Evolutionary conservation across 1,140 invertebrate species (phyloP), one percentile per base, ranked within the genome.

Genomic region (Nylanderia fulva): DNA sequence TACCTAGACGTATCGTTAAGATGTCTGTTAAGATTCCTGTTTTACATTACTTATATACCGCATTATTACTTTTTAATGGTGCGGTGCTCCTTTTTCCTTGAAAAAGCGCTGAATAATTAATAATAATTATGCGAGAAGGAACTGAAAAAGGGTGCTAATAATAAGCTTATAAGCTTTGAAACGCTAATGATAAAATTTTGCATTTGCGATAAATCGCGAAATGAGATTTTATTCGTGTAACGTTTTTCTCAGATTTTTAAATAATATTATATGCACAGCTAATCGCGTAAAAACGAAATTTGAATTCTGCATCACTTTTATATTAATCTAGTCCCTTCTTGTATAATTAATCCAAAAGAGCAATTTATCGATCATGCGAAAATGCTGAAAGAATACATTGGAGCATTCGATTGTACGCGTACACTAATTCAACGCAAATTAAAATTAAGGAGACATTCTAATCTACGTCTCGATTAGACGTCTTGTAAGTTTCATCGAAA

Each of bases 401-500:
- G 54, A 24, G 18, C 21, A 18, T 39, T 7, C 45, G 11, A 6
- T 74, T 27, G 29, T 74, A 56, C 33, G 33, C 11, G 18, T 24
- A 9, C 29, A 11, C 27, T 27, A 61, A 33, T 27, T 27, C 27
- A 75, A 61, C 21, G 36, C 21, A 36, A 75, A 24, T 6, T 60
- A 60, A 61, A 60, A 58, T 58, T 24, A 74, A 58, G 6, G 29
- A 39, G 9, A 75, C 54, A 21, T 42, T 9, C 36, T 61, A 15
- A 36, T 27, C 15, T 75, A 39, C 60, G 33, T 52, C 39, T 52
- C 21, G 18, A 36, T 48, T 54, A 36, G 11, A 56, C 29, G 27
- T 71, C 68, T 71, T 45, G 54, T 21, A 21, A 4, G 13, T 52
- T 27, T 69, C 66, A 48, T 36, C 2, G 72, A 60, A 60, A 61